phyloP scores from a whole-genome alignment of 2,113 vertebrate species.

The Naja naja region DNA sequence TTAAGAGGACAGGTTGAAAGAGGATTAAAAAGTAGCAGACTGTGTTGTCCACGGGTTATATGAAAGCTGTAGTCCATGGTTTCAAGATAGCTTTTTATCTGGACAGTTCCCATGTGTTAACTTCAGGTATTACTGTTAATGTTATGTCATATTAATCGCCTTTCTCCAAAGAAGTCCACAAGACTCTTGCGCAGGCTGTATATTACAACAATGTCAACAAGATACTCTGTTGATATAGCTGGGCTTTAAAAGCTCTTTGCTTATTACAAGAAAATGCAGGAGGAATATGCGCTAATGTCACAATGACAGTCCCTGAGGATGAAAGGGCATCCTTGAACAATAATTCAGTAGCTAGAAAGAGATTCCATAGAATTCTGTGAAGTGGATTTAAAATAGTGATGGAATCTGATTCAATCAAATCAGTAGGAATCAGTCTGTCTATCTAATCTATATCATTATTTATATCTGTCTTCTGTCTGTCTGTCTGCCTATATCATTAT shows the following conservation, averaged over 20 bases:
- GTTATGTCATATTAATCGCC: neutral
- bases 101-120: neutral
- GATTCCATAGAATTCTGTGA: neutral
- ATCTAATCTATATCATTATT: too few species aligned
- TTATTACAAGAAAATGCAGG: neutral
- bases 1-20: neutral
- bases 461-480: too few species aligned
- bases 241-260: neutral
- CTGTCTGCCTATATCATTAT: too few species aligned
- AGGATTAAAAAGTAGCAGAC: neutral
- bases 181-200: neutral
- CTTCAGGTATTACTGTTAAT: neutral
- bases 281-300: neutral
- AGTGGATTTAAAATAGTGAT: neutral
- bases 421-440: neutral
- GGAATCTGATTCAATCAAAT: neutral
- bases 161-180: neutral
- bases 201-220: neutral
- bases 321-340: neutral
- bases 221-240: too few species aligned
- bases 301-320: neutral
- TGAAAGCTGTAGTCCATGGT: neutral
- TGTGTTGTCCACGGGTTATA: neutral
- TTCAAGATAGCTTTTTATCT: neutral
- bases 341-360: neutral